Conservation (phyloP, 1,140 invertebrate species). For the Acyrthosiphon pisum region DNA sequence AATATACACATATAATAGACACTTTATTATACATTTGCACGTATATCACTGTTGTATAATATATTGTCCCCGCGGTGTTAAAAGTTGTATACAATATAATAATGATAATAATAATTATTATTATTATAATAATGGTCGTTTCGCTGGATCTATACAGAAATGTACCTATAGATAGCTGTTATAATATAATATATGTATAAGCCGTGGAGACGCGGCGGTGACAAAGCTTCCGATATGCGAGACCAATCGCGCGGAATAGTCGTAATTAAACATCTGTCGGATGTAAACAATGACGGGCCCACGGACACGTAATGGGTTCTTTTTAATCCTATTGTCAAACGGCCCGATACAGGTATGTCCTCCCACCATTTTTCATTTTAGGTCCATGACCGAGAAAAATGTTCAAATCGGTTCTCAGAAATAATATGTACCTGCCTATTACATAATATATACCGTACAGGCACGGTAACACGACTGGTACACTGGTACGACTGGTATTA, state of each 20-base stretch:
- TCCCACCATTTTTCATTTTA: constrained; percentile 1
- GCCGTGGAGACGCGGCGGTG: not conserved
- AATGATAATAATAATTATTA: not conserved
- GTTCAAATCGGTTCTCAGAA: constrained; percentile 30
- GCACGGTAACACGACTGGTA: not conserved
- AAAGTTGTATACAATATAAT: not conserved
- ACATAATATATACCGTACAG: not conserved
- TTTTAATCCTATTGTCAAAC: constrained; percentile 44
- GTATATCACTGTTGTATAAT: not conserved
- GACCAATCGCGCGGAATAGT: constrained; percentile 46
- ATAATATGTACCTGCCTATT: not conserved
- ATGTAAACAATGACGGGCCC: constrained; percentile 26
- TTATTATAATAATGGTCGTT: not conserved
- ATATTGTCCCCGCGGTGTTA: not conserved
- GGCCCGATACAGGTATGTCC: not conserved
- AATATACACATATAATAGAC: not conserved
- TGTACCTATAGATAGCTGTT: not conserved
- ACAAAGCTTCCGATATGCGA: constrained; percentile 42
- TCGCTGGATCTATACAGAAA: not conserved
- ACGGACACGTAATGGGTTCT: constrained; percentile 21
- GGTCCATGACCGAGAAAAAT: constrained; percentile 53
- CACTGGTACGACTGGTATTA: too few relatives aligned
- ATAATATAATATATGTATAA: not conserved
- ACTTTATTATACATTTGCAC: not conserved
- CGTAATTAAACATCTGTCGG: constrained; percentile 45